A percentile compares a stretch with the other conserved stretches of the same genome.
phyloP scores from a whole-genome alignment of 2,113 vertebrate genomes.

The Macaca fascicularis region T2T-MFA8v1.1 NC_088387.1:20041001-20041500 shows the following conservation, averaged over 20 bases:
- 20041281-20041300: background rate
- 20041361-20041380: background rate
- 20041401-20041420: background rate
- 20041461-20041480: background rate
- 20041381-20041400: background rate
- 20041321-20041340: background rate
- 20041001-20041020: background rate
- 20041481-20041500: background rate
- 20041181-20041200: background rate
- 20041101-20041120: conserved; percentile 11
- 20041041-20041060: background rate
- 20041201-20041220: background rate
- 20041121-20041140: fast-evolving
- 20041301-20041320: background rate
- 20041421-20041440: background rate
- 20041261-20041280: background rate
- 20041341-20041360: background rate
- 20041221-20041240: background rate
- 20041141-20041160: background rate
- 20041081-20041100: background rate
- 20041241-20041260: background rate
- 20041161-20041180: background rate
- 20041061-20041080: background rate
- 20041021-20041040: background rate
- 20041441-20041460: background rate